Conservation (phyloP, 2,113 vertebrate species). For the Myrmecophaga tridactyla region DNA sequence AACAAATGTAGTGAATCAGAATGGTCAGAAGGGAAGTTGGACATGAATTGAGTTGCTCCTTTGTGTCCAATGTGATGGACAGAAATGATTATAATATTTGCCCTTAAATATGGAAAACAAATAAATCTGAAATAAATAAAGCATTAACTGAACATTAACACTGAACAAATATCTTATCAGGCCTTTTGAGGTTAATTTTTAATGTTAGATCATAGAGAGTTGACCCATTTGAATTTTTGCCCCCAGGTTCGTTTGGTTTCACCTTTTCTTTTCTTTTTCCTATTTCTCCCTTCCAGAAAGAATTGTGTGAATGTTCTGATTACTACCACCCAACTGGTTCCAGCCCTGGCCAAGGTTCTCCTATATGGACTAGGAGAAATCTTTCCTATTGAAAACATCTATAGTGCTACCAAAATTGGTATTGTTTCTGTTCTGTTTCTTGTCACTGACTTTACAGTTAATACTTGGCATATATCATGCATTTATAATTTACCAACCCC, state of each 20-base stretch:
- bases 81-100: neutral
- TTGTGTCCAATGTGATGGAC: neutral
- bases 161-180: neutral
- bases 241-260: neutral
- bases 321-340: constrained; percentile 98
- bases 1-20: neutral
- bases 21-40: neutral
- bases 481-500: neutral
- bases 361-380: constrained; percentile 96
- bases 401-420: constrained; percentile 99
- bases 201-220: neutral
- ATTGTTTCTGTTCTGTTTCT: constrained; percentile 30
- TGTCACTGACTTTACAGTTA: neutral
- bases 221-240: neutral
- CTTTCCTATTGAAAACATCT: constrained; percentile 99
- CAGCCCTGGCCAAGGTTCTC: constrained; percentile 97
- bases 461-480: neutral
- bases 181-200: constrained; percentile 6
- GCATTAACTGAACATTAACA: neutral
- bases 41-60: neutral
- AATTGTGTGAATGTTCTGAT: constrained; percentile 97
- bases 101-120: constrained; percentile 37
- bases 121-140: neutral
- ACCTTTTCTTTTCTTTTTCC: constrained; percentile 47
- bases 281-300: constrained; percentile 85